Conservation (phyloP, 64 coral and sea anemone species). For the Exaiptasia diaphana region DNA sequence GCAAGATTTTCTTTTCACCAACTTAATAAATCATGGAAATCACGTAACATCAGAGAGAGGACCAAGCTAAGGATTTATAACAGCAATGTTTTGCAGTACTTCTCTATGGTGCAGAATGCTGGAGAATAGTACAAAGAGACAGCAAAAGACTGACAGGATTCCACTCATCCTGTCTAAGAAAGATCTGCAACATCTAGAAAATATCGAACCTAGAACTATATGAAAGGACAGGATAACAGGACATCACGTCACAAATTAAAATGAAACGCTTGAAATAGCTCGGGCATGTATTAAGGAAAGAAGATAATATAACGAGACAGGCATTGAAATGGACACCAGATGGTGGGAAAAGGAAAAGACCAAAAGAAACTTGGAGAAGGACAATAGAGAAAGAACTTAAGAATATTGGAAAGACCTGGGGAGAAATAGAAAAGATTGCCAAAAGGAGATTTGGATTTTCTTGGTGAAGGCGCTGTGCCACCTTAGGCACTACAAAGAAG, state of each 20-base stretch:
- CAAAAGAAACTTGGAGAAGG: constrained; percentile 13
- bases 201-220: constrained; percentile 33
- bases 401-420: too few relatives aligned
- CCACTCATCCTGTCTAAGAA: neutral
- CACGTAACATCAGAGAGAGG: neutral
- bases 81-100: neutral
- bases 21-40: constrained; percentile 7
- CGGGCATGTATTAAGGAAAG: constrained; percentile 23
- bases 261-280: constrained; percentile 8
- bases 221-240: neutral
- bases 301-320: neutral
- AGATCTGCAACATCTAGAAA: neutral
- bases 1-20: neutral
- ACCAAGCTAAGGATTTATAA: constrained; percentile 2
- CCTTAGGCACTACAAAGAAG: too few relatives aligned
- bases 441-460: too few relatives aligned
- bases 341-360: constrained; percentile 13
- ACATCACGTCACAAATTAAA: constrained; percentile 12
- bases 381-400: too few relatives aligned
- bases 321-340: constrained; percentile 15
- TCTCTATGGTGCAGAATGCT: constrained; percentile 15
- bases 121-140: neutral
- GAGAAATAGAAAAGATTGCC: too few relatives aligned
- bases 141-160: neutral
- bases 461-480: too few relatives aligned